Conservation (phyloP, 1,140 invertebrate genomes). For the Centruroides sculpturatus region DNA sequence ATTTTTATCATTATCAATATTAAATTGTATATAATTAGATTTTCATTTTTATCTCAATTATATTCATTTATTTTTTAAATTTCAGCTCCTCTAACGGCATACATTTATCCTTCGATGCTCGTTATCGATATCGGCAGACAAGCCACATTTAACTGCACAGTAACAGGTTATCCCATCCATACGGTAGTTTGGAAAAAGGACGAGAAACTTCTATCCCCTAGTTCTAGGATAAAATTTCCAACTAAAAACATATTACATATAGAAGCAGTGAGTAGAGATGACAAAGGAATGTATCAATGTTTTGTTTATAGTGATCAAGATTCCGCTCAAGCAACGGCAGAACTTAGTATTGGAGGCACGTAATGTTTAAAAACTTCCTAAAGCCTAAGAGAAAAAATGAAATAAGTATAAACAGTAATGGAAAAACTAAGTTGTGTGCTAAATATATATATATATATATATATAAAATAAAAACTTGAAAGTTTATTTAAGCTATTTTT, state of each 20-base stretch:
- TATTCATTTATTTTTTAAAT: no score
- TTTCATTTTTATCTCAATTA: no score
- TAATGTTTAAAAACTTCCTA: no score
- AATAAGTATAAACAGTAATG: no score
- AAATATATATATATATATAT: no score
- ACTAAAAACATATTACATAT: not conserved
- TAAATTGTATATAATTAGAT: no score
- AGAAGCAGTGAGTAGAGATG: slow-evolving; percentile 6
- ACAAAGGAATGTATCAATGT: slow-evolving; percentile 34
- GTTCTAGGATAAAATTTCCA: no score
- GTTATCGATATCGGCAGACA: slow-evolving; percentile 30
- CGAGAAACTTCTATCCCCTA: not conserved
- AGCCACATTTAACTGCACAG: slow-evolving; percentile 31
- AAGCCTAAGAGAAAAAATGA: no score
- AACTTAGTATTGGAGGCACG: slow-evolving; percentile 28
- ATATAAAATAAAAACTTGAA: no score
- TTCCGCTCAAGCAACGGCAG: slow-evolving; percentile 26
- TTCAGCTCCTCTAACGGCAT: slow-evolving; percentile 26
- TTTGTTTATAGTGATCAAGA: slow-evolving; percentile 27
- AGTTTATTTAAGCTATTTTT: no score
- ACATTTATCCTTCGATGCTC: slow-evolving; percentile 28
- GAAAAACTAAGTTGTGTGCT: no score
- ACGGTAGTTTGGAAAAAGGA: slow-evolving; percentile 29
- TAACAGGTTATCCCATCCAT: slow-evolving; percentile 27
- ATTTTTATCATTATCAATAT: no score